A percentile compares a stretch with the other conserved stretches of the same genome.
Conservation (phyloP, 1,140 invertebrate genomes). For the Neodiprion pinetum region DNA sequence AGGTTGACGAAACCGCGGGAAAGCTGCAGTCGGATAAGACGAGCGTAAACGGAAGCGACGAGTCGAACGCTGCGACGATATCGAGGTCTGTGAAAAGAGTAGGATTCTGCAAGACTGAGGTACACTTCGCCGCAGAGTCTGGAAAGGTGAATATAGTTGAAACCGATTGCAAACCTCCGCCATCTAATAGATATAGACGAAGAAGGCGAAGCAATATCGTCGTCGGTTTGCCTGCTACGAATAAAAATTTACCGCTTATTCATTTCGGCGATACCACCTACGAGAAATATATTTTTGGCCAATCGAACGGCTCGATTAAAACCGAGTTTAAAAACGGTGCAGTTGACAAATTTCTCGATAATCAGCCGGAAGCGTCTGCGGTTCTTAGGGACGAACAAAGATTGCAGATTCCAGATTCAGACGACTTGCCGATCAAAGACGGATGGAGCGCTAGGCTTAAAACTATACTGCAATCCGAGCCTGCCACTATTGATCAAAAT, state of each 20-base stretch:
- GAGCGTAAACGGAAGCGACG: too few species aligned
- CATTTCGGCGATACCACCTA: conserved; percentile 64
- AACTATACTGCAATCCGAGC: conserved; percentile 10
- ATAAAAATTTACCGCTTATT: conserved; percentile 57
- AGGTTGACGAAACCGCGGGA: conserved; percentile 4
- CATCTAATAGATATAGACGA: conserved; percentile 78
- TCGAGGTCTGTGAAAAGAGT: conserved; percentile 68
- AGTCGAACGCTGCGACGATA: background rate
- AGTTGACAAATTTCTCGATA: conserved; percentile 16
- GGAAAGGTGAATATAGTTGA: conserved; percentile 86
- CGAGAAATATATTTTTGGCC: conserved; percentile 55
- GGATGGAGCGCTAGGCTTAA: conserved; percentile 13
- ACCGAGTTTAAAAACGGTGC: background rate
- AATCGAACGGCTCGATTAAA: background rate
- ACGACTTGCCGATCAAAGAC: conserved; percentile 16
- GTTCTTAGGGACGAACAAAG: conserved; percentile 15
- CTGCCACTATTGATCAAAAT: background rate
- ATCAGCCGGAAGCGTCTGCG: conserved; percentile 5
- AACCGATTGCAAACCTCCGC: conserved; percentile 83
- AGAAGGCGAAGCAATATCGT: conserved; percentile 62
- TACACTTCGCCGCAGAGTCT: conserved; percentile 84
- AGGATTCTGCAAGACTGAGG: conserved; percentile 85
- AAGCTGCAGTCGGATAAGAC: background rate
- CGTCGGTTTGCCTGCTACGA: conserved; percentile 44
- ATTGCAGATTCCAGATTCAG: background rate